Base-by-base conservation (phyloP, 2,113 vertebrate genomes). In the Elachura formosa region DNA sequence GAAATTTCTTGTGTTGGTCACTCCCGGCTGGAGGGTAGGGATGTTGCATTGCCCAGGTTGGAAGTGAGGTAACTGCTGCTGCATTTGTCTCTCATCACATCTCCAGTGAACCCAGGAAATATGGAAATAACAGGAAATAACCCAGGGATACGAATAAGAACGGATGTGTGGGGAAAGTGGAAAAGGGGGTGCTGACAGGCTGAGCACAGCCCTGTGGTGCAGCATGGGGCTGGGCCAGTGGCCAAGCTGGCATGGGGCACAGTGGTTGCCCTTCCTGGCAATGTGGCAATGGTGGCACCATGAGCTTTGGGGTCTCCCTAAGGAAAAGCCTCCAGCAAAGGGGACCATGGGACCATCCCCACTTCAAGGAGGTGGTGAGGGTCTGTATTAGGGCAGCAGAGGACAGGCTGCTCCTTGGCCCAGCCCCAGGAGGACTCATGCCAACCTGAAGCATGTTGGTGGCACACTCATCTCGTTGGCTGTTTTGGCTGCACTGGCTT, bases 1-100 rank as follows among this genome's bases (percentile, higher is more conserved):
- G 33, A n/a, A 8, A 8, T 38, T 58, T 54, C 2, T 8, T 8
- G 7, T 14, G 23, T 20, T 54, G 43, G 63, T 49, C 4, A 1
- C 52, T 68, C 25, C 28, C 0, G 0, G 48, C 34, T 75, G 69
- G 61, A 63, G 62, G 75, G 73, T 1, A 79, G 52, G 41, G 51
- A 73, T 20, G 10, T 49, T 46, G 38, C 5, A 1, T 11, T 77
- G 45, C 33, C 68, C 46, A 55, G 8, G 19, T 3, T 74, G 38
- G 45, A 90, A 21, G 28, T n/a, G 51, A 92, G 64, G 55, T 51
- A 55, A 12, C 12, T 89, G 41, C 63, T 77, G 36, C 71, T 88
- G 67, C 0, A 1, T 33, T 46, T 21, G 7, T 22, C 38, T 94
- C 52, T 75, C 55, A 12, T 45, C 0, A 0, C 15, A 25, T 34